phyloP scores from a whole-genome alignment of 2,113 vertebrate genomes.

The Oophaga pumilio region DNA sequence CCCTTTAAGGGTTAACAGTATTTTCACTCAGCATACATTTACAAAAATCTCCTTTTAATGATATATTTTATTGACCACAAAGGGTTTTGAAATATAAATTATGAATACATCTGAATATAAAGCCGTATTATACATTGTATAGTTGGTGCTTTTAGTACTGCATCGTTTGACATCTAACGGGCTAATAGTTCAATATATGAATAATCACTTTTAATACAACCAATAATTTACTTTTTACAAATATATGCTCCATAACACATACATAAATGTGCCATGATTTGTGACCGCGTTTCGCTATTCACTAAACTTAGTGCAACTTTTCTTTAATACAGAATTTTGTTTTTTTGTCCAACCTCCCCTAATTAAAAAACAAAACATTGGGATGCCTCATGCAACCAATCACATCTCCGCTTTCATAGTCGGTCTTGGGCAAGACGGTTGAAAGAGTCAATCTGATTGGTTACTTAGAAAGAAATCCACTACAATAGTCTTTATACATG shows the following conservation, averaged over 20 bases:
- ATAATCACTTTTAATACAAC: neutral
- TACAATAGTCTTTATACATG: neutral
- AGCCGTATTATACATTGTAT: slow-evolving; percentile 22
- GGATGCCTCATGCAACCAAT: neutral
- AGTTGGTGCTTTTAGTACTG: neutral
- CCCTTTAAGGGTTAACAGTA: neutral
- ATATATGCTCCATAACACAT: neutral
- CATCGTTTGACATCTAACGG: neutral
- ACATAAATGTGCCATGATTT: neutral
- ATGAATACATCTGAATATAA: neutral
- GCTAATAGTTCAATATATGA: neutral
- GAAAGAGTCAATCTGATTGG: neutral
- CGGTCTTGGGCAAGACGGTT: neutral
- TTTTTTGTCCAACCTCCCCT: neutral
- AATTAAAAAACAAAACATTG: neutral
- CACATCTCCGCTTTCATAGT: neutral
- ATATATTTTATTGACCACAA: slow-evolving; percentile 18
- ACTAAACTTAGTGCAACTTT: neutral
- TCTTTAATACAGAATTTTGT: neutral
- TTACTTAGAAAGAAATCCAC: neutral
- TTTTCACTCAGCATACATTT: neutral
- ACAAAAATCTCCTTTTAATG: neutral
- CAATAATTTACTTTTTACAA: slow-evolving; percentile 25
- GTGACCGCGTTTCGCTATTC: neutral
- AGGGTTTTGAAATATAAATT: slow-evolving; percentile 2